These are phyloP conservation scores for Triplophysa bombifrons DNA, from an alignment of 2,797 vertebrate species.

Conservation along the genomic window DNA sequence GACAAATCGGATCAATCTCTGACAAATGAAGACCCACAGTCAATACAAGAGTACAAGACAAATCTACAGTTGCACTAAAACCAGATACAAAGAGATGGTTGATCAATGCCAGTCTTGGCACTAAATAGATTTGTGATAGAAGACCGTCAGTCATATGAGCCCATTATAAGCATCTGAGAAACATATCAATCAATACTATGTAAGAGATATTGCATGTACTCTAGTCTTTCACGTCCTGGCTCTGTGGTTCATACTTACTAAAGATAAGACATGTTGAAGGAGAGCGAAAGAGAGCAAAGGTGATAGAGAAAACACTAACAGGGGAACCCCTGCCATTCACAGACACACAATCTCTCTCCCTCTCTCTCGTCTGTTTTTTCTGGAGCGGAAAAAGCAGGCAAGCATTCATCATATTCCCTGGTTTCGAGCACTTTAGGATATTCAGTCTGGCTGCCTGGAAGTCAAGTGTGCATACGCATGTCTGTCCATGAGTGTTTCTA, in stretches of 20 bases:
- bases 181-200: not conserved
- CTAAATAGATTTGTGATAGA: not conserved
- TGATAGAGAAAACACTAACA: conserved; percentile 33
- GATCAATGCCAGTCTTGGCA: not conserved
- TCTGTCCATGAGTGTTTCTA: conserved; percentile 15
- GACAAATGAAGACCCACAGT: not conserved
- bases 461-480: not conserved
- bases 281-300: conserved; percentile 5
- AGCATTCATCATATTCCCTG: conserved; percentile 30
- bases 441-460: conserved; percentile 12
- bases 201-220: conserved; percentile 14
- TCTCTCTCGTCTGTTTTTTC: conserved; percentile 3
- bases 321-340: conserved; percentile 20
- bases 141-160: not conserved
- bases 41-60: not conserved
- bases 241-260: conserved; percentile 1
- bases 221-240: not conserved
- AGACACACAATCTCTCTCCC: conserved; percentile 1
- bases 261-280: conserved; percentile 5
- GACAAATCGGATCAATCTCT: not conserved
- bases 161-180: conserved; percentile 2
- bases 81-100: not conserved
- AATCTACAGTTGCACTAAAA: not conserved
- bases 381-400: conserved; percentile 37
- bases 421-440: conserved; percentile 32